Base-by-base conservation (phyloP, 2,113 vertebrate species). In the Myiozetetes cayanensis region DNA sequence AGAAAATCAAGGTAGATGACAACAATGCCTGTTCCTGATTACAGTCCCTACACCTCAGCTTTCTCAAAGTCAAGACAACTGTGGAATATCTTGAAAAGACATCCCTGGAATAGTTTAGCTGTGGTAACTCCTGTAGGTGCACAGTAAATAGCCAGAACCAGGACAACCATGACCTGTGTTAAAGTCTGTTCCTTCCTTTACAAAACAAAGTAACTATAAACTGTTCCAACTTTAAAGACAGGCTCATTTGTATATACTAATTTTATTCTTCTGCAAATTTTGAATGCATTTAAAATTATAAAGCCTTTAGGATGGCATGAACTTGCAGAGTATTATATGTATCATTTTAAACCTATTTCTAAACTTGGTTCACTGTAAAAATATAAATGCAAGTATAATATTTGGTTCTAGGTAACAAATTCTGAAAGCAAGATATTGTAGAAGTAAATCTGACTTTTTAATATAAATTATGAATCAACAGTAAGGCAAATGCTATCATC, bases 381-480 rank as follows among this genome's bases (percentile, higher is more conserved):
- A 89, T 21, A 5, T n/a, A 78, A 84, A 59, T 17, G 35, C 15
- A 81, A 71, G 5, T 66, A 18, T 39, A 84, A 73, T 50, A 50
- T 10, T 65, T 65, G 17, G 31, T 84, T 89, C 37, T 70, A 53
- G 46, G 33, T 0, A 83, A 46, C 31, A 47, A 70, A 43, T 91
- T 84, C 50, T 47, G 55, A 81, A 37, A 65, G 5, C 5, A 59
- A 41, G 28, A 68, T 30, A 53, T 8, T 77, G 31, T 3, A 77
- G 52, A 78, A 71, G 44, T 20, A 92, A 85, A 94, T 79, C 62
- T 76, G 44, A 58, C 28, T 83, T 93, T 74, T 89, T 70, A 77
- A 79, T 53, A 90, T 94, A 89, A 94, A 94, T 97, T 90, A 95
- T 83, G 14, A 84, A 90, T 71, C 47, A 83, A 74, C 44, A 33